A percentile compares a stretch with the other conserved stretches of the same genome.
Evolutionary conservation across 2,888 invertebrate species (phyloP).

Genomic region (Cantharis rufa): DNA sequence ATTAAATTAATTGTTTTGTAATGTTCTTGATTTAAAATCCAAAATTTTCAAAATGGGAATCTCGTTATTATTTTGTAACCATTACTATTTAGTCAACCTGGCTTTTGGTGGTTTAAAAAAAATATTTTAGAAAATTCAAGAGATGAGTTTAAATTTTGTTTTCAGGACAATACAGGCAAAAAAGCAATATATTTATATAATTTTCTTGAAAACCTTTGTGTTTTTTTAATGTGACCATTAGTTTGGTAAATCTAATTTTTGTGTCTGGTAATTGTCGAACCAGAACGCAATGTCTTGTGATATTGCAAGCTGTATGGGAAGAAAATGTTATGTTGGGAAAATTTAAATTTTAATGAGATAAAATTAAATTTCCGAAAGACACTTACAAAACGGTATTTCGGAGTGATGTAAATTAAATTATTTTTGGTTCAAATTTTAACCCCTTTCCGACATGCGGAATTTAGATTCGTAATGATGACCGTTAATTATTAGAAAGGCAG

Average conservation of each 20-base stretch:
- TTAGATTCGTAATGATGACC: slow-evolving; percentile 3
- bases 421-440: background rate
- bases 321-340: background rate
- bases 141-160: too few species aligned
- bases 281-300: background rate
- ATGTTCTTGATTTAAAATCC: too few species aligned
- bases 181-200: too few species aligned
- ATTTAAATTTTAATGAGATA: background rate
- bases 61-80: too few species aligned
- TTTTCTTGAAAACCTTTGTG: too few species aligned
- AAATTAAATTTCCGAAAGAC: background rate
- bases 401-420: background rate
- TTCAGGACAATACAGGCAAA: too few species aligned
- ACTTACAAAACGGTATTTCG: background rate
- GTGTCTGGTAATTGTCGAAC: background rate
- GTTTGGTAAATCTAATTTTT: background rate
- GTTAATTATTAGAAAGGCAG: slow-evolving; percentile 6
- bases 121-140: too few species aligned
- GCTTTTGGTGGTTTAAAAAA: too few species aligned
- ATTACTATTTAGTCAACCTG: too few species aligned
- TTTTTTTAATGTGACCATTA: background rate
- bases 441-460: background rate
- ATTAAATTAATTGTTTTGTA: too few species aligned
- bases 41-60: too few species aligned
- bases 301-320: background rate